A percentile compares a stretch with the other conserved stretches of the same genome.
phyloP scores from a whole-genome alignment of 2,797 vertebrate species.

The Bucorvus abyssinicus region DNA sequence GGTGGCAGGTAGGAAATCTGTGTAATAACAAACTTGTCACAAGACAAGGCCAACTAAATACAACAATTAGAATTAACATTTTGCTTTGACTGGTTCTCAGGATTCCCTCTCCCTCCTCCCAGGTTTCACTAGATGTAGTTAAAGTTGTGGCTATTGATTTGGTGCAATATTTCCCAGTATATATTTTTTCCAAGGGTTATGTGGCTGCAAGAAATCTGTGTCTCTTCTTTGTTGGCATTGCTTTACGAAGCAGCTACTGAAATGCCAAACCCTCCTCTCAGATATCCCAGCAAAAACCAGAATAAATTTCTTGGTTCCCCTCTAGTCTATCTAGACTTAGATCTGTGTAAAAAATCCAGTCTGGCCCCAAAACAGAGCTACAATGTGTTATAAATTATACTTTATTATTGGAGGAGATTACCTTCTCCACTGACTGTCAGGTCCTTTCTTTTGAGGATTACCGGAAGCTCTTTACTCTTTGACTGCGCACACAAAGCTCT shows the following conservation, averaged over 20 bases:
- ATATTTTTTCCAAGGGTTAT: not conserved
- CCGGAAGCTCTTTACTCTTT: not conserved
- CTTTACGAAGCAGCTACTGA: not conserved
- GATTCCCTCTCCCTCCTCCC: not conserved
- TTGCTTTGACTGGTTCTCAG: slow-evolving; percentile 48
- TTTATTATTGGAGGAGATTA: not conserved
- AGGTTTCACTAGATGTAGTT: not conserved
- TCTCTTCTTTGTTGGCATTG: not conserved
- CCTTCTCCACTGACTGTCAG: not conserved
- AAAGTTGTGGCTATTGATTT: not conserved
- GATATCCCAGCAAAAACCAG: not conserved
- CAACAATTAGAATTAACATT: slow-evolving; percentile 74
- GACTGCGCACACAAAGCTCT: not conserved
- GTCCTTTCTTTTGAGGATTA: not conserved
- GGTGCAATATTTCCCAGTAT: not conserved
- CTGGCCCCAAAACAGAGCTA: not conserved
- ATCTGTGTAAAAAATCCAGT: not conserved
- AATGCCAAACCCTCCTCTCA: not conserved
- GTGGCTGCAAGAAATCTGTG: not conserved
- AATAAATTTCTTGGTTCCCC: not conserved
- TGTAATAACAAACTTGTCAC: slow-evolving; percentile 74
- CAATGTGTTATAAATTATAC: not conserved
- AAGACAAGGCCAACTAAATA: slow-evolving; percentile 67
- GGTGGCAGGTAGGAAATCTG: slow-evolving; percentile 78
- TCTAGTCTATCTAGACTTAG: not conserved